These are phyloP conservation scores for Aphidius colemani DNA, from an alignment of 2,888 invertebrate species.

Conservation along the genomic window DNA sequence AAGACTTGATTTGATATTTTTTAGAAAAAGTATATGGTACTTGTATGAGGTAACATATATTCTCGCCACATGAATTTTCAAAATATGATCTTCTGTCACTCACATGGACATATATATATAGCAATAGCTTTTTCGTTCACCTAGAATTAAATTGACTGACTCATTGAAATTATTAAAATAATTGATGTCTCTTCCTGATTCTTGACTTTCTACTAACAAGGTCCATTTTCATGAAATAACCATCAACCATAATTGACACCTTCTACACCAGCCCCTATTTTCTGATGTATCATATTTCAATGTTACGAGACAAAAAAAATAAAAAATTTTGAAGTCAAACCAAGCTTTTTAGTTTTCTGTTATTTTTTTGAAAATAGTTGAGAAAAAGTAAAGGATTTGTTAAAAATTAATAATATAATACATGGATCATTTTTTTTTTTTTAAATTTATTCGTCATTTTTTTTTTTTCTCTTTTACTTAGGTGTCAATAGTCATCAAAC, in stretches of 20 bases:
- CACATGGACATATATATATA: too few relatives aligned
- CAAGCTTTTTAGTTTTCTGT: background rate
- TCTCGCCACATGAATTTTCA: too few relatives aligned
- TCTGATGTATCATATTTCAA: conserved; percentile 53
- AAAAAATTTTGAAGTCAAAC: background rate
- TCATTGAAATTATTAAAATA: conserved; percentile 50
- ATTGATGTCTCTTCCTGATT: conserved; percentile 54
- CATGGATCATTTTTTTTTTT: conserved; percentile 38
- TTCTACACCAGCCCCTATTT: conserved; percentile 36
- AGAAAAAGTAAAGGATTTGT: conserved; percentile 2
- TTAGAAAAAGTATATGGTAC: too few relatives aligned
- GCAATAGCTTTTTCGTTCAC: background rate
- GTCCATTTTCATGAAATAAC: conserved; percentile 60
- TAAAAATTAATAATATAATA: conserved; percentile 50
- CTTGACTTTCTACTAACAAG: conserved; percentile 54
- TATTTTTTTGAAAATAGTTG: conserved; percentile 10
- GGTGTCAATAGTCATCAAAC: conserved; percentile 53
- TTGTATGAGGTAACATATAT: too few relatives aligned
- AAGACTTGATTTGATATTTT: too few relatives aligned
- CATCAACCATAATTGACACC: conserved; percentile 60
- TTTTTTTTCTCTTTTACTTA: conserved; percentile 41
- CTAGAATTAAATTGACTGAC: conserved; percentile 31
- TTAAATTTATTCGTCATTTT: conserved; percentile 50
- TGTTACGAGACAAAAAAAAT: conserved; percentile 29
- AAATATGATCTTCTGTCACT: too few relatives aligned